phyloP scores from a whole-genome alignment of 2,113 vertebrate species.

The Neofelis nebulosa region DNA sequence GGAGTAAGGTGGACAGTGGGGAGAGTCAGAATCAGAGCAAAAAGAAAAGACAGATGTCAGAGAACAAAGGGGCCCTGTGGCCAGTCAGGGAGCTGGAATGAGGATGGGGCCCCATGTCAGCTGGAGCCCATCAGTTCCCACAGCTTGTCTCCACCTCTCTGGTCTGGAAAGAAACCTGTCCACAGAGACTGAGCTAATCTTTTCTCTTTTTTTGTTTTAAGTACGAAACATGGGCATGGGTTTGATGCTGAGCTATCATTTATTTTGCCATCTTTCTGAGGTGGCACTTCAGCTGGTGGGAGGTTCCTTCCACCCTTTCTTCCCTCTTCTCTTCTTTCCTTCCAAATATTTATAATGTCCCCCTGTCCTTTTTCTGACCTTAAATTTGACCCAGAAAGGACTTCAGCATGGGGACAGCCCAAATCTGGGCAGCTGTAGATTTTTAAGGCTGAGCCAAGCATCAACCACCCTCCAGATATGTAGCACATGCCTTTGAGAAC shows the following conservation, averaged over 20 bases:
- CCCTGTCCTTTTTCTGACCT: neutral
- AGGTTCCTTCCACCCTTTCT: neutral
- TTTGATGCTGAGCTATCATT: neutral
- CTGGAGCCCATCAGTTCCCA: neutral
- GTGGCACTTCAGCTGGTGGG: neutral
- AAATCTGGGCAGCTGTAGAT: neutral
- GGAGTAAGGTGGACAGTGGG: no score
- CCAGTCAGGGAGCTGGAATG: neutral
- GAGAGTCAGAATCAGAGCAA: neutral
- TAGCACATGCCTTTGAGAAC: neutral
- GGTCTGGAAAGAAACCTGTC: neutral
- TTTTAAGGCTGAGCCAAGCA: neutral
- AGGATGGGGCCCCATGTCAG: neutral
- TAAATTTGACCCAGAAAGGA: neutral
- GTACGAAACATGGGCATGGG: neutral
- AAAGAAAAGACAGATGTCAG: neutral
- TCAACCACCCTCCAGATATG: neutral
- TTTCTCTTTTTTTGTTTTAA: neutral
- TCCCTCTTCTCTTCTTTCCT: neutral
- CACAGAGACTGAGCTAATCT: neutral
- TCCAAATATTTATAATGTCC: neutral
- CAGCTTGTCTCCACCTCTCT: neutral
- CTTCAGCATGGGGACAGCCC: neutral
- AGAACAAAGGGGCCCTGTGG: neutral
- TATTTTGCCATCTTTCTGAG: neutral